These are phyloP conservation scores for Hedychridium roseum DNA, from an alignment of 2,888 invertebrate species.

Conservation along the genomic window DNA sequence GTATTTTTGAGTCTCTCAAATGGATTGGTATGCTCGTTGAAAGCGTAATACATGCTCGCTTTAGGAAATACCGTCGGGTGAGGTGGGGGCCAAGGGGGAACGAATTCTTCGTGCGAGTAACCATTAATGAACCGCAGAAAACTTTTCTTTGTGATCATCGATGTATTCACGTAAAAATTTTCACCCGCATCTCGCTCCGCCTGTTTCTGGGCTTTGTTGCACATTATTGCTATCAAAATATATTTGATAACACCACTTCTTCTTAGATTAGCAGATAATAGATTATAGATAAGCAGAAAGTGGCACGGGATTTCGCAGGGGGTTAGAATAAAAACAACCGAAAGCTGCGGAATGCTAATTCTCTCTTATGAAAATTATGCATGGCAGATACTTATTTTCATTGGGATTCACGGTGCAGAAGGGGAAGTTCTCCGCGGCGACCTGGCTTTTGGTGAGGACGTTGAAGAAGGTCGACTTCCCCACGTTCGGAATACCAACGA, in stretches of 20 bases:
- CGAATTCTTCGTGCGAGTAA: slow-evolving; percentile 18
- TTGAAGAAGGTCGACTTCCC: slow-evolving; percentile 99
- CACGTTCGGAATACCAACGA: slow-evolving; percentile 96
- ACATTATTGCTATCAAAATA: too few relatives aligned
- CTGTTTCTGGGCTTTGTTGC: too few relatives aligned
- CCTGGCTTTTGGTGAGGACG: slow-evolving; percentile 96
- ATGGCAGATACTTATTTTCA: slow-evolving; percentile 94
- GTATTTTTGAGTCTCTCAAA: slow-evolving; percentile 50
- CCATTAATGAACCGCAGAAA: slow-evolving; percentile 44
- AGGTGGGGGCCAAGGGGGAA: slow-evolving; percentile 17
- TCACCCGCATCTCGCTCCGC: background rate
- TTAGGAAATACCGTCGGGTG: slow-evolving; percentile 53
- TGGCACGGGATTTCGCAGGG: too few relatives aligned
- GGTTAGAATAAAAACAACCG: too few relatives aligned
- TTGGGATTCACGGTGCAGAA: slow-evolving; percentile 99
- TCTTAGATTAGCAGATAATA: too few relatives aligned
- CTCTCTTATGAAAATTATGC: background rate
- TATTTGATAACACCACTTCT: too few relatives aligned
- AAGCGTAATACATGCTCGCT: slow-evolving; percentile 62
- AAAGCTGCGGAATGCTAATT: too few relatives aligned
- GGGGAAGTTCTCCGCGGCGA: slow-evolving; percentile 98
- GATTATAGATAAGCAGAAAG: too few relatives aligned
- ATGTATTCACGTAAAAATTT: slow-evolving; percentile 21
- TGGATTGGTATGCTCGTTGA: slow-evolving; percentile 63
- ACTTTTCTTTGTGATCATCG: slow-evolving; percentile 48